Conservation (phyloP, 2,888 invertebrate genomes). For the Noctuana brunneofusca region DNA sequence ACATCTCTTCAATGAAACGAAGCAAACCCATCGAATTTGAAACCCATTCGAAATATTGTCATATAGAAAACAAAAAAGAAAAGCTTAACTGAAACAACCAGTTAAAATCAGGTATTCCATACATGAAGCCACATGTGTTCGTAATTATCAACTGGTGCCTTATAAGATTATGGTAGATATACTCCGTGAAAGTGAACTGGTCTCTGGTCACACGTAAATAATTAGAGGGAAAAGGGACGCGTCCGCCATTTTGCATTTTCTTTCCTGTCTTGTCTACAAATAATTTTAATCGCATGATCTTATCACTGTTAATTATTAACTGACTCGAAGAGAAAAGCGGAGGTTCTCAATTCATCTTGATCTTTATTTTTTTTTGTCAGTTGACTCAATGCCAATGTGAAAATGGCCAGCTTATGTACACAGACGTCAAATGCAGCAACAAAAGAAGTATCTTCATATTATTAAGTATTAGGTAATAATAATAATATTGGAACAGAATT, state of each 20-base stretch:
- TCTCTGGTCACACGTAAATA: constrained; percentile 41
- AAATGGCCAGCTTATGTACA: no score
- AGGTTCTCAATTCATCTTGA: no score
- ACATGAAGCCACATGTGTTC: constrained; percentile 42
- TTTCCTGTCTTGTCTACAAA: constrained; percentile 59
- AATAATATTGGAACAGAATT: not conserved
- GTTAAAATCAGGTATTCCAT: constrained; percentile 39
- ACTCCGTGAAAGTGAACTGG: constrained; percentile 67
- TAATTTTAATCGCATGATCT: constrained; percentile 30
- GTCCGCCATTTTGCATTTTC: constrained; percentile 60
- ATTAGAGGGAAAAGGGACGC: constrained; percentile 66
- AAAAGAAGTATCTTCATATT: no score
- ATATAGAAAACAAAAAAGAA: no score
- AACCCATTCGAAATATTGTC: no score
- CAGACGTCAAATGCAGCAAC: no score
- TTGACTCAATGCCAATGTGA: no score
- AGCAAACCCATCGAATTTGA: no score
- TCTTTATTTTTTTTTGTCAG: no score
- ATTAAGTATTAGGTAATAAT: no score
- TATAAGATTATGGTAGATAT: constrained; percentile 49
- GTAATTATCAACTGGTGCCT: constrained; percentile 42
- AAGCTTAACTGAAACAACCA: not conserved
- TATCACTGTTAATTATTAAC: not conserved
- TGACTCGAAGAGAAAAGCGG: no score
- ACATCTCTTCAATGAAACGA: no score